Base-by-base conservation (phyloP, 2,113 vertebrate genomes). In the Oryzias melastigma region DNA sequence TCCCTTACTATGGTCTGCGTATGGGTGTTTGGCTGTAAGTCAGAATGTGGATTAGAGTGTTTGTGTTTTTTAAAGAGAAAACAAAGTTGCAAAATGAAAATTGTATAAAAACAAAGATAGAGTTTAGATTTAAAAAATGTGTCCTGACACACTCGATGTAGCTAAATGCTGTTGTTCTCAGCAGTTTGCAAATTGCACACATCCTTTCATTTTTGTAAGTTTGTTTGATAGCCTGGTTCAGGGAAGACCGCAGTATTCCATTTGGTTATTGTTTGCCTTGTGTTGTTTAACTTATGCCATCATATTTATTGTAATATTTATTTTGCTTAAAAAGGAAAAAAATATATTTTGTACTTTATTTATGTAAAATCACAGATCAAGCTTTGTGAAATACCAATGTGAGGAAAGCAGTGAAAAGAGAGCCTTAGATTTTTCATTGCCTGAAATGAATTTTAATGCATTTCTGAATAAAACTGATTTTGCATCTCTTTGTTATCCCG, bases 261-360 rank as follows among this genome's bases (percentile, higher is more conserved):
- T 69, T 89, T 72, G 79, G 87, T 85, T 77, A 79, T 88, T 73
- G 77, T 76, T 85, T 81, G 86, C 81, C 68, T 90, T 69, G 62
- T 85, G 52, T 82, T 87, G 82, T 90, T 88, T 85, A 92, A 87
- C 82, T 89, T 86, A 91, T 90, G 90, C 83, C 82, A 82, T 90
- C 85, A 81, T 92, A 92, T 92, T 92, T 92, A 92, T 92, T 91
- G 76, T 86, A 62, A 82, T 92, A 92, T 92, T 92, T 92, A 92
- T 92, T 92, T 78, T 85, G 74, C 82, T 78, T 66, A 82, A 88
- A 78, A 76, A 82, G n/a, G 22, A 22, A 83, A 78, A 68, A 89
- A 83, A 82, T 90, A 87, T 90, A 88, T 92, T 92, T 92, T 92
- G 82, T 92, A 92, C 84, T 81, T 85, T 92, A 92, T 92, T 92